Conservation (phyloP, 2,888 invertebrate species). For the Cataglyphis rosenhaueri region DNA sequence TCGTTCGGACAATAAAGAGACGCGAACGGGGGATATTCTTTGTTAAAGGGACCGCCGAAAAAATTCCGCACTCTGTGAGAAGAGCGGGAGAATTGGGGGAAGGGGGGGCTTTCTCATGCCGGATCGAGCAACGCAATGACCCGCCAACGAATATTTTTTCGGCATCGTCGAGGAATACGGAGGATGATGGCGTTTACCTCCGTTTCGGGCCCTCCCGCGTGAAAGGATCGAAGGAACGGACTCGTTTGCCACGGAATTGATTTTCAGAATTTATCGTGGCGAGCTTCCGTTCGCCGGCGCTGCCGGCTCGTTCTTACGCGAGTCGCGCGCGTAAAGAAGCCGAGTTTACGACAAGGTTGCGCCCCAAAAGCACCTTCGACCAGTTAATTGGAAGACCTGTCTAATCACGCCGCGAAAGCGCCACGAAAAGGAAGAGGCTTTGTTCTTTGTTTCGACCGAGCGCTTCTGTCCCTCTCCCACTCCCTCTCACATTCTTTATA, state of each 20-base stretch:
- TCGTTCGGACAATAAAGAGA: constrained; percentile 69
- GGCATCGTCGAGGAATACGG: constrained; percentile 10
- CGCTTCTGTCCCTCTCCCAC: constrained; percentile 29
- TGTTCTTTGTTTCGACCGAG: constrained; percentile 68
- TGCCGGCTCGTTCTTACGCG: constrained; percentile 59
- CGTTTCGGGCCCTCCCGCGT: constrained; percentile 26
- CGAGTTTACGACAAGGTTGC: constrained; percentile 80
- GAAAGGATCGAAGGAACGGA: constrained; percentile 17
- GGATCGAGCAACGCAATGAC: constrained; percentile 22
- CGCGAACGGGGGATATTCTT: constrained; percentile 65
- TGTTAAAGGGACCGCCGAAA: constrained; percentile 66
- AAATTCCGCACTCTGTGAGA: background rate
- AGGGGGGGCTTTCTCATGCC: background rate
- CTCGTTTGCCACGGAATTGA: constrained; percentile 80
- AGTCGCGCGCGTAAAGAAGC: constrained; percentile 80
- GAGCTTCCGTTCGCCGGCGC: constrained; percentile 83
- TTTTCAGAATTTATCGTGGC: constrained; percentile 84
- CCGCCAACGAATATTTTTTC: constrained; percentile 31
- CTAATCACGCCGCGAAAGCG: constrained; percentile 69
- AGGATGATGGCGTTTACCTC: constrained; percentile 35
- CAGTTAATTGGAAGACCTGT: constrained; percentile 79
- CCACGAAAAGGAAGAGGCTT: constrained; percentile 57
- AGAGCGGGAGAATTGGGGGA: background rate
- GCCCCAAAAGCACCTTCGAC: constrained; percentile 69
- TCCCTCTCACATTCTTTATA: constrained; percentile 58